Percentiles rank a stretch among this genome's conserved stretches.
Conservation (phyloP, 2,797 vertebrate genomes). For the Peromyscus melanophrys region DNA sequence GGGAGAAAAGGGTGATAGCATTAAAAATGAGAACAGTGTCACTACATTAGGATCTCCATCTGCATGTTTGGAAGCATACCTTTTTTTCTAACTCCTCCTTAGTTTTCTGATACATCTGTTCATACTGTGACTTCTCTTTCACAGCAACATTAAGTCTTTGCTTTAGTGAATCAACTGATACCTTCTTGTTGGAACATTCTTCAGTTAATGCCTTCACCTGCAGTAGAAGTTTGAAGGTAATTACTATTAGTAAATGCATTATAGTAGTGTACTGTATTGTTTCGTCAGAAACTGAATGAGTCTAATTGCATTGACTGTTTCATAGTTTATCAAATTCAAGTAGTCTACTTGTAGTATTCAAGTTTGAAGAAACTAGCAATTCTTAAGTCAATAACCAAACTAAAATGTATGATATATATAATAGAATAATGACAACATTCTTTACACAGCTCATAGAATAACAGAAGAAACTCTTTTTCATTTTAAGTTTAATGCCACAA, state of each 20-base stretch:
- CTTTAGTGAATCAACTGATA: slow-evolving; percentile 93
- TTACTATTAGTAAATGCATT: slow-evolving; percentile 50
- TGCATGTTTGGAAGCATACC: slow-evolving; percentile 86
- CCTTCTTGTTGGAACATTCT: slow-evolving; percentile 94
- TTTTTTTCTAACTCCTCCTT: slow-evolving; percentile 94
- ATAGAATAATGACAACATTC: neutral
- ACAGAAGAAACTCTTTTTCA: slow-evolving; percentile 20
- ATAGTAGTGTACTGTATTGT: neutral
- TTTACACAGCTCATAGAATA: slow-evolving; percentile 19
- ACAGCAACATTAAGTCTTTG: slow-evolving; percentile 92
- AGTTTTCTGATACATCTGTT: slow-evolving; percentile 91
- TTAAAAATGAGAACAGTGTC: slow-evolving; percentile 11
- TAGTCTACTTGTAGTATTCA: slow-evolving; percentile 40
- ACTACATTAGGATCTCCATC: neutral
- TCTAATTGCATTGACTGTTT: slow-evolving; percentile 38
- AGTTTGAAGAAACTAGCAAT: neutral
- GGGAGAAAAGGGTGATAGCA: slow-evolving; percentile 20
- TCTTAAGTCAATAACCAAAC: slow-evolving; percentile 9
- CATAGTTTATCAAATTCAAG: slow-evolving; percentile 32
- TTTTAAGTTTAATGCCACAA: slow-evolving; percentile 57
- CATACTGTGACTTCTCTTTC: slow-evolving; percentile 93
- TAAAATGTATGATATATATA: neutral
- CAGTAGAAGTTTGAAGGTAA: slow-evolving; percentile 72
- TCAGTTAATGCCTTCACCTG: slow-evolving; percentile 94
- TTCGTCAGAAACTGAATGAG: slow-evolving; percentile 62